A percentile compares a stretch with the other conserved stretches of the same genome.
Evolutionary conservation across 2,888 invertebrate genomes (phyloP).

Genomic region (Bugulina stolonifera): DNA sequence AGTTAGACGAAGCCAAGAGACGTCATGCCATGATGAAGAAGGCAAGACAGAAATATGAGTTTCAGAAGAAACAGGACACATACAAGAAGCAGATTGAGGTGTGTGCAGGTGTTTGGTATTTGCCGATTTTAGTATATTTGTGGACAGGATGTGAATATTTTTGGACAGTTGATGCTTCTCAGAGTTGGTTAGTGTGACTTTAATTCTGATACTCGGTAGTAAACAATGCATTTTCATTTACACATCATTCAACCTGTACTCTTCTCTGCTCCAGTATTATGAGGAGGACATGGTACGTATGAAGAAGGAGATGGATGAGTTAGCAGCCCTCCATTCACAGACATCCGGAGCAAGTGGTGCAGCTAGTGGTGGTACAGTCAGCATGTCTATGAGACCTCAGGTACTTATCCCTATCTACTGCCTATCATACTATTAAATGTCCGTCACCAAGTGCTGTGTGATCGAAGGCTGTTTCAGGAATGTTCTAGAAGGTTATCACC

Average conservation of each 20-base stretch:
- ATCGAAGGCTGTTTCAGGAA: background rate
- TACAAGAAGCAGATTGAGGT: conserved; percentile 25
- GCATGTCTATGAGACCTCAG: background rate
- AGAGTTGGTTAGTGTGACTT: too few relatives aligned
- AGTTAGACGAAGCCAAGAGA: conserved; percentile 14
- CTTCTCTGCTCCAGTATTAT: background rate
- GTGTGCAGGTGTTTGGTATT: too few relatives aligned
- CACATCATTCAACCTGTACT: background rate
- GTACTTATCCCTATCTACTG: background rate
- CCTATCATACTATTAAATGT: too few relatives aligned
- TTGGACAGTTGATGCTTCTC: too few relatives aligned
- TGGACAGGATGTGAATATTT: too few relatives aligned
- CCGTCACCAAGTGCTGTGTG: background rate
- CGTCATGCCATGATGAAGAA: conserved; percentile 22
- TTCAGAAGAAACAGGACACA: conserved; percentile 20
- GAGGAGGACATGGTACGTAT: conserved; percentile 18
- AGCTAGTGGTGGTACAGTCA: background rate
- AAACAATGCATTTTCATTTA: background rate
- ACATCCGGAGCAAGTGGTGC: background rate
- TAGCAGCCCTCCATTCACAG: background rate
- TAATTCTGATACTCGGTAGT: background rate
- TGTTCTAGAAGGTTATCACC: background rate
- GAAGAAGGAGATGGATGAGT: conserved; percentile 23
- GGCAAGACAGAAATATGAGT: conserved; percentile 23
- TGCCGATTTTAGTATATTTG: too few relatives aligned